These are phyloP conservation scores for Gambelia wislizenii DNA, from an alignment of 2,797 vertebrate species.

Conservation along the genomic window DNA sequence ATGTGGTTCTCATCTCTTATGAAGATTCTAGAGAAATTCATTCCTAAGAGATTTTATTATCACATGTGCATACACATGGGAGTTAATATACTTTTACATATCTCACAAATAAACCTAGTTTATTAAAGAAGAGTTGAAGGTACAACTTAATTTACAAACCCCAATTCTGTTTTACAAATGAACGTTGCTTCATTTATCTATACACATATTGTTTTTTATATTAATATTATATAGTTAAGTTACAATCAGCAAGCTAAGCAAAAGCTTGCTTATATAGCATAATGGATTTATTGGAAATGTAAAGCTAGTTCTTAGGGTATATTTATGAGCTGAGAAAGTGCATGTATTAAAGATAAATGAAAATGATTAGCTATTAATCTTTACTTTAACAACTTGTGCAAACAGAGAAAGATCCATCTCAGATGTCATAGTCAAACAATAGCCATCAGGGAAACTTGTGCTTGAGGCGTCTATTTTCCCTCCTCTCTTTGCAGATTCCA, in stretches of 20 bases:
- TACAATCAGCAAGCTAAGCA: background rate
- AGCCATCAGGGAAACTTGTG: background rate
- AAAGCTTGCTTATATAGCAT: background rate
- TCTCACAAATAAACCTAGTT: conserved; percentile 18
- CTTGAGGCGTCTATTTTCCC: background rate
- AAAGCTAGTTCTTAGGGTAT: background rate
- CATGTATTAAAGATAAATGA: background rate
- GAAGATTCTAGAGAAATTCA: conserved; percentile 35
- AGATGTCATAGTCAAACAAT: background rate
- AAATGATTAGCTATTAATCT: background rate
- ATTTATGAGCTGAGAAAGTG: background rate
- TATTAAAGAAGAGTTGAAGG: background rate
- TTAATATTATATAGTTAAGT: conserved; percentile 12
- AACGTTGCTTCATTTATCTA: background rate
- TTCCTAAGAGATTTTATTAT: conserved; percentile 36
- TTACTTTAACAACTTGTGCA: background rate
- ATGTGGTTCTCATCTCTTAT: background rate
- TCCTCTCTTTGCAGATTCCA: background rate
- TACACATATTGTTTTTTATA: background rate
- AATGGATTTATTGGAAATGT: background rate
- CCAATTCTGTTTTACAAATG: background rate
- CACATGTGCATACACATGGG: background rate
- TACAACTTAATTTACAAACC: background rate
- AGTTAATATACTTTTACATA: background rate
- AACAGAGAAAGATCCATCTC: background rate